phyloP scores from a whole-genome alignment of 1,140 invertebrate genomes.

The Cydia fagiglandana region DNA sequence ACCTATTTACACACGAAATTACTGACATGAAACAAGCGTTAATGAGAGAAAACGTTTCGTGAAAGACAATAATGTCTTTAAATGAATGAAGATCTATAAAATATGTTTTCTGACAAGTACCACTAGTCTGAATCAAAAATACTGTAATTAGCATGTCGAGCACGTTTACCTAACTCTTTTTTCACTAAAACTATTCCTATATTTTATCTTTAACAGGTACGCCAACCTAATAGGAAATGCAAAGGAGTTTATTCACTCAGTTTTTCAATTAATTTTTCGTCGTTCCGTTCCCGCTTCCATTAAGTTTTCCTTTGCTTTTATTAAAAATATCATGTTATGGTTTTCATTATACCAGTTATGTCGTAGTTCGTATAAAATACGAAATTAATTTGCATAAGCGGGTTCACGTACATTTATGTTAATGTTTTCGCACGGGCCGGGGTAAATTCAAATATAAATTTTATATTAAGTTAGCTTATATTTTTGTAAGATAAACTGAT shows the following conservation, averaged over 20 bases:
- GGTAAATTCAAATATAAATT: constrained; percentile 10
- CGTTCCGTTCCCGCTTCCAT: constrained; percentile 1
- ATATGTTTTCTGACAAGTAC: too few species aligned
- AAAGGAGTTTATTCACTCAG: constrained; percentile 3
- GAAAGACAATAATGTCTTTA: too few species aligned
- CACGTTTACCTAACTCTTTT: background rate
- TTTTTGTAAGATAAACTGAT: background rate
- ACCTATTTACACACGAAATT: too few species aligned
- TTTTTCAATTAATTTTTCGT: constrained; percentile 21
- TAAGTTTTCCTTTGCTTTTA: constrained; percentile 13
- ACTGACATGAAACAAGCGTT: too few species aligned
- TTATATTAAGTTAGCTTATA: background rate
- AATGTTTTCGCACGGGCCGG: background rate
- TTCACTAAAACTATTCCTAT: background rate
- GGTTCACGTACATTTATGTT: background rate
- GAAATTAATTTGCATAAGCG: constrained; percentile 16
- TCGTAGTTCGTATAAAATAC: constrained; percentile 8
- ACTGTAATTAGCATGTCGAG: too few species aligned
- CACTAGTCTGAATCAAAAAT: too few species aligned
- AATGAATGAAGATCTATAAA: too few species aligned
- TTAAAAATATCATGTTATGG: constrained; percentile 14
- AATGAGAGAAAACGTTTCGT: too few species aligned
- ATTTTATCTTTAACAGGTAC: background rate
- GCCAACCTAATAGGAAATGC: constrained; percentile 8
- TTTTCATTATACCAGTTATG: constrained; percentile 1